Conservation (phyloP, 2,888 invertebrate species). For the Trilocha varians region DNA sequence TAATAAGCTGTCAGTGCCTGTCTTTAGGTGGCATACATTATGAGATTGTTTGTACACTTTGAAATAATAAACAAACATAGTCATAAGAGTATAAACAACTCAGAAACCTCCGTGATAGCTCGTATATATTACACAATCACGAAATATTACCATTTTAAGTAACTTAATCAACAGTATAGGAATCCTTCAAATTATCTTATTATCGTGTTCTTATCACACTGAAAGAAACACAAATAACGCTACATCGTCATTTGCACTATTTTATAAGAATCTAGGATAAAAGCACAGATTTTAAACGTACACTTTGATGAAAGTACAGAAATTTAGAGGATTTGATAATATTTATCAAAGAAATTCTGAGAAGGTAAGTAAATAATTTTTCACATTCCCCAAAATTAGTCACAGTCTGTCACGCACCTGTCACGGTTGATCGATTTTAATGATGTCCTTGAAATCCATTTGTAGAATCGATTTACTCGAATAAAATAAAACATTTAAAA, state of each 20-base stretch:
- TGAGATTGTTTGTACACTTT: constrained; percentile 1
- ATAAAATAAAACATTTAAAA: too few relatives aligned
- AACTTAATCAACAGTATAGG: constrained; percentile 18
- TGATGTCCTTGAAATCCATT: background rate
- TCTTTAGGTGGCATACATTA: background rate
- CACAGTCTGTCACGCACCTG: constrained; percentile 18
- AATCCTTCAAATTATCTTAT: constrained; percentile 50
- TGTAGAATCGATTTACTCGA: too few relatives aligned
- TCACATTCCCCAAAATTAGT: constrained; percentile 22
- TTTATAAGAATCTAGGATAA: constrained; percentile 7
- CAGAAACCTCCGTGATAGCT: background rate
- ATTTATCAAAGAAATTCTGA: constrained; percentile 2
- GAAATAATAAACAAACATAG: constrained; percentile 2
- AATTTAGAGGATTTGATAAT: constrained; percentile 3
- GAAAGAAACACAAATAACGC: constrained; percentile 52
- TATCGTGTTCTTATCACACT: constrained; percentile 58
- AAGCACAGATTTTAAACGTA: constrained; percentile 5
- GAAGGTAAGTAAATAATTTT: constrained; percentile 5
- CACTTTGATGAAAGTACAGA: constrained; percentile 9
- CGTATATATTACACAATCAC: constrained; percentile 3
- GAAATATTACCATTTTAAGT: constrained; percentile 16
- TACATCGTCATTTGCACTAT: constrained; percentile 28
- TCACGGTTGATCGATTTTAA: constrained; percentile 6
- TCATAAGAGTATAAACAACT: background rate
- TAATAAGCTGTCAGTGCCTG: background rate